Evolutionary conservation across 64 coral and sea anemone species (phyloP).

Genomic region (Porites lutea): DNA sequence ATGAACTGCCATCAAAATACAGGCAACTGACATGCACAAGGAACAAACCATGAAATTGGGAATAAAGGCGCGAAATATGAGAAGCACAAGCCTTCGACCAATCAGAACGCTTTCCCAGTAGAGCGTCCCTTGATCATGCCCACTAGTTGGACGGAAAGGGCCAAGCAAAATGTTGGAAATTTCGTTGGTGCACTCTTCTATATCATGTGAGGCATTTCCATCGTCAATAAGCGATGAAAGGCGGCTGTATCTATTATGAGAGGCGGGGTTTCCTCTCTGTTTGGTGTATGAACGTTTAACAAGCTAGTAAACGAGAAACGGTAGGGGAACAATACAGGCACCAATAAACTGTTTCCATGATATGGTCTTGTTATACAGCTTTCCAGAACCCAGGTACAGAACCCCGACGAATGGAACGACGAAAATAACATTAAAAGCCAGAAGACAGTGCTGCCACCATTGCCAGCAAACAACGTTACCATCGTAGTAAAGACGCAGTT

Average conservation of each 20-base stretch:
- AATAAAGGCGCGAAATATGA: constrained; percentile 59
- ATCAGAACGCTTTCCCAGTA: constrained; percentile 88
- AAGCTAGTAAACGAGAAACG: constrained; percentile 68
- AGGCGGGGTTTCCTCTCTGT: background rate
- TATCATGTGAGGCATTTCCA: background rate
- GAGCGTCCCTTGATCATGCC: constrained; percentile 38
- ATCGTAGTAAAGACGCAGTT: constrained; percentile 55
- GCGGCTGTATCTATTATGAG: background rate
- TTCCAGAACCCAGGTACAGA: constrained; percentile 38
- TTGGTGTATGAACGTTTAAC: background rate
- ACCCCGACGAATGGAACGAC: constrained; percentile 74
- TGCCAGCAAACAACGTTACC: constrained; percentile 79
- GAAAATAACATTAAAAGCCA: constrained; percentile 66
- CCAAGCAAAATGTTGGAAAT: constrained; percentile 57
- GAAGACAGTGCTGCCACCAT: constrained; percentile 75
- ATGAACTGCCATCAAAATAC: constrained; percentile 56
- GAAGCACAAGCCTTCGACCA: constrained; percentile 56
- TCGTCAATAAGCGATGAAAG: background rate
- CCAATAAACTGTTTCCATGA: constrained; percentile 40
- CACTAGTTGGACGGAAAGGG: constrained; percentile 41
- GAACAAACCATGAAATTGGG: constrained; percentile 33
- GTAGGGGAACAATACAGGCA: constrained; percentile 68
- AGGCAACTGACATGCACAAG: constrained; percentile 32
- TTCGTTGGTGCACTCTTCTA: background rate
- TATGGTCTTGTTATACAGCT: constrained; percentile 18